Evolutionary conservation across 2,888 invertebrate species (phyloP).

Genomic region (Lomographa bimaculata): DNA sequence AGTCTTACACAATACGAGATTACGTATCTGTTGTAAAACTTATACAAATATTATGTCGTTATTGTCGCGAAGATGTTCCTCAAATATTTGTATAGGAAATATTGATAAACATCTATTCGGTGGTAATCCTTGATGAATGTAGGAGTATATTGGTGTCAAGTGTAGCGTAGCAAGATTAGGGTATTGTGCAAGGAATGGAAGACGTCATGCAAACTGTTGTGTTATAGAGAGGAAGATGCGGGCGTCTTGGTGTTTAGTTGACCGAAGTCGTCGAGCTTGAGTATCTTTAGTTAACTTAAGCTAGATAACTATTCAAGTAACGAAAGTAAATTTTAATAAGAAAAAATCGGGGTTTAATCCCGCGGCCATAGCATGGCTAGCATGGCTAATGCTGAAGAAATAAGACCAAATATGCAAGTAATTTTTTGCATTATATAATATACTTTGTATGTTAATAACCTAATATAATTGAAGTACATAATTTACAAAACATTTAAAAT

Average conservation of each 20-base stretch:
- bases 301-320: no score
- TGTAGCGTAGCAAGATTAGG: conserved; percentile 78
- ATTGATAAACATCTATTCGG: conserved; percentile 71
- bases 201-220: conserved; percentile 18
- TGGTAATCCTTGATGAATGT: conserved; percentile 68
- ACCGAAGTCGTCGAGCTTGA: no score
- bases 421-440: no score
- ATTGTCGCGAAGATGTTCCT: conserved; percentile 59
- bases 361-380: no score
- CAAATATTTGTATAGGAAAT: conserved; percentile 66
- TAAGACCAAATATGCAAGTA: no score
- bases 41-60: conserved; percentile 72
- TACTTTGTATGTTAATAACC: no score
- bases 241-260: conserved; percentile 21
- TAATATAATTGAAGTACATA: no score
- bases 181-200: conserved; percentile 62
- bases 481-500: no score
- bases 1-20: conserved; percentile 54
- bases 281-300: no score
- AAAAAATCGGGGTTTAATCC: no score
- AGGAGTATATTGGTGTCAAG: conserved; percentile 71
- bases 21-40: conserved; percentile 34
- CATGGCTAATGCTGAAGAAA: no score
- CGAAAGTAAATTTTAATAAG: no score
- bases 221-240: conserved; percentile 18